Evolutionary conservation across 2,888 invertebrate genomes (phyloP).

Genomic region (Aspidapion aeneum): DNA sequence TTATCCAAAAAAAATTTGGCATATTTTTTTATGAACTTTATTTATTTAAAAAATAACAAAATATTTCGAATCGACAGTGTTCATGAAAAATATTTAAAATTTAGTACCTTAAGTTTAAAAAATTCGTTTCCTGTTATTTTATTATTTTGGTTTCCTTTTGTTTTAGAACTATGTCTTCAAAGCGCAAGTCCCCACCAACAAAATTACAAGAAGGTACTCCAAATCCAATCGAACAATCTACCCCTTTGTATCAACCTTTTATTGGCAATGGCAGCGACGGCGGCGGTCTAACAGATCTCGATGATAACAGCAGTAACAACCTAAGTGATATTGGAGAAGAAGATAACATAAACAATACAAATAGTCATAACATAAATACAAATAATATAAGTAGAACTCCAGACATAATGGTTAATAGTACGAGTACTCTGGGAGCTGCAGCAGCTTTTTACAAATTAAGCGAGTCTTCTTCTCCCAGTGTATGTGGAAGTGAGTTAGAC

Average conservation of each 20-base stretch:
- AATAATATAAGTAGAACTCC: background rate
- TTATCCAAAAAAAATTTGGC: no score
- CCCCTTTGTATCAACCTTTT: conserved; percentile 40
- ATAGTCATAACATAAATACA: background rate
- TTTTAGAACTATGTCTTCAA: conserved; percentile 93
- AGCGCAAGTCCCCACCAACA: conserved; percentile 93
- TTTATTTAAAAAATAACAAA: no score
- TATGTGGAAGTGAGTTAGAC: conserved; percentile 48
- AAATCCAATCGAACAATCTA: conserved; percentile 30
- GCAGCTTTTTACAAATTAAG: conserved; percentile 45
- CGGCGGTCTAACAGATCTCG: conserved; percentile 54
- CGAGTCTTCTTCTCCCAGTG: conserved; percentile 47
- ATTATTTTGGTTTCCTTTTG: no score
- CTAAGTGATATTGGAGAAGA: conserved; percentile 60
- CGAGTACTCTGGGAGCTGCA: conserved; percentile 26
- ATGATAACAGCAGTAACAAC: conserved; percentile 57
- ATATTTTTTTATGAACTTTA: no score
- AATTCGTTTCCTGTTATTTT: no score
- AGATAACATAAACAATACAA: conserved; percentile 41
- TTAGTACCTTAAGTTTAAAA: no score
- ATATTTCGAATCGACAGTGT: no score
- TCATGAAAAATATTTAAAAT: no score
- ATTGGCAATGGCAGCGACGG: conserved; percentile 56
- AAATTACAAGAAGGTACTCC: conserved; percentile 75
- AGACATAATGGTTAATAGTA: conserved; percentile 38